Base-by-base conservation (phyloP, 2,113 vertebrate species). In the Corythornis vintsioides region DNA sequence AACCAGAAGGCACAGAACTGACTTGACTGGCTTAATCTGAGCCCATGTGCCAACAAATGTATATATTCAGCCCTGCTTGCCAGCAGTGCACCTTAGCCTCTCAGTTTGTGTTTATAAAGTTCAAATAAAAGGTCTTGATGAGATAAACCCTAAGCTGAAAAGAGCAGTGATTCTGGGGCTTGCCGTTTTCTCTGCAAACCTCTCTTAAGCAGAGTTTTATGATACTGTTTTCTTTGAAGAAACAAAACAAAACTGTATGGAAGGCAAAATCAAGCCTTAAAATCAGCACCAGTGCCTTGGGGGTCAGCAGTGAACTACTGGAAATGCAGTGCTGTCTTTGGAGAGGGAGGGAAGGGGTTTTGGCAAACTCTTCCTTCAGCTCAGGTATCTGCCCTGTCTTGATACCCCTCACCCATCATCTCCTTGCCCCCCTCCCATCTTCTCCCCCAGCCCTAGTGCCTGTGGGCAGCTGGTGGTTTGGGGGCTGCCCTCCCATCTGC, bases 341-440 rank as follows among this genome's bases (percentile, higher is more conserved):
- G 7, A 47, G 25, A 3, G 2, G 10, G n/a, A 79, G 19, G 16
- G 35, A 79, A 52, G n/a, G 24, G 33, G 5, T 77, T 47, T 45
- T 72, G 21, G 56, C 57, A 15, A 25, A 40, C 21, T 31, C 57
- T 33, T 16, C 88, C 35, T 57, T 86, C 63, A 57, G 70, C 57
- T 80, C 10, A 29, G 7, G 38, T 65, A 56, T 13, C 59, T 84
- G 64, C 53, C 42, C n/a, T 60, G 0, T 42, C 45, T 55, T 59
- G 6, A 1, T 5, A 7, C 1, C 7, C 18, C 0, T 0, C 43
- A 16, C 15, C 21, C 4, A 22, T 29, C 22, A 22, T 29, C 22
- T 47, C 25, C 28, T 38, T 38, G 38, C 1, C 7, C 18, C 0
- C 0, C 38, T 16, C 15, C 21, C 4, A 22, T 17, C 35, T 65